These are phyloP conservation scores for Orbicella faveolata DNA, from an alignment of 64 coral and sea anemone genomes.

Conservation along the genomic window DNA sequence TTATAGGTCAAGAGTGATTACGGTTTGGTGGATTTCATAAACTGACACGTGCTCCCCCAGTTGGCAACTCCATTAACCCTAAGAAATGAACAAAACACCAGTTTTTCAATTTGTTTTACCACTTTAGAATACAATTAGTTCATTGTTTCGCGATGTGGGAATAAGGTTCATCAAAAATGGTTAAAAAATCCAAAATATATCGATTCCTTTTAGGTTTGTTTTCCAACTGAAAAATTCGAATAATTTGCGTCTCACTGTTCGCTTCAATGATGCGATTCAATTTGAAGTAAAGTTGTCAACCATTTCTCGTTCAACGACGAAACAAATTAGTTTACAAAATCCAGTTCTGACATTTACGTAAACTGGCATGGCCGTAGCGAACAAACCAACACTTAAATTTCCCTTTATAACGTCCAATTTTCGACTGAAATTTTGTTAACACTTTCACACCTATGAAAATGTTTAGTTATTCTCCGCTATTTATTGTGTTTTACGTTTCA, in stretches of 20 bases:
- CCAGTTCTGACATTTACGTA: no score
- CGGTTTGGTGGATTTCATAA: constrained; percentile 7
- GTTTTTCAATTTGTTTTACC: background rate
- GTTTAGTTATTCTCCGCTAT: background rate
- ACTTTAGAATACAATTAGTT: background rate
- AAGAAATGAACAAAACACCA: background rate
- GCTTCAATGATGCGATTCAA: constrained; percentile 11
- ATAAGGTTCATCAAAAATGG: background rate
- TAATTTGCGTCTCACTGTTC: constrained; percentile 4
- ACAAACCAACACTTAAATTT: no score
- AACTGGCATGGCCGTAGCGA: no score
- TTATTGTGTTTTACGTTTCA: background rate
- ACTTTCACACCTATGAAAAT: no score
- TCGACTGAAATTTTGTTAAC: no score
- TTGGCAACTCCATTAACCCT: background rate
- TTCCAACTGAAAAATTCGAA: constrained; percentile 3
- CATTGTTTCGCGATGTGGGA: background rate
- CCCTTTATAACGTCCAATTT: no score
- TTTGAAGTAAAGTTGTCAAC: background rate
- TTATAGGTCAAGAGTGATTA: background rate
- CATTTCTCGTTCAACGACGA: no score
- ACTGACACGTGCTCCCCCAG: background rate
- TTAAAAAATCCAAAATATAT: no score
- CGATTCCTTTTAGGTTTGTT: background rate
- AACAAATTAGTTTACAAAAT: no score